Evolutionary conservation across 1,140 invertebrate genomes (phyloP), one percentile per base, ranked within the genome.

Genomic region (Ceratitis capitata): DNA sequence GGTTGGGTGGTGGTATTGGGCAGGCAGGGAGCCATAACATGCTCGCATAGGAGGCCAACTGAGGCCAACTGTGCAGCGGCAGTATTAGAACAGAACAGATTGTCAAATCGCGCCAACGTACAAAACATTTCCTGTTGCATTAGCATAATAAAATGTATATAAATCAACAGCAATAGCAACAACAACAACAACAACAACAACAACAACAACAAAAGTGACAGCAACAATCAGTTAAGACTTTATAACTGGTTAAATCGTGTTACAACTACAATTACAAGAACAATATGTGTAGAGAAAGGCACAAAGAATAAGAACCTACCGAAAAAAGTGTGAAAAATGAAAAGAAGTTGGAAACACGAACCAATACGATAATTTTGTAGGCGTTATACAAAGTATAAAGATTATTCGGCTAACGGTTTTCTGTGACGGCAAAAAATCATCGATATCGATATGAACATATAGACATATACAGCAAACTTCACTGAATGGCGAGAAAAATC

Each of bases 91-190:
- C 51, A 42, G 39, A 78, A 78, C 69, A 45, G 69, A 78, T 78
- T 78, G 69, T 12, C n/a, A 78, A 78, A 45, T n/a, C 69, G 39
- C 39, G n/a, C 39, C 23, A 42, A 45, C 39, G 23, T 19, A 78
- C 69, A 35, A 42, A 78, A 47, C 39, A 78, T 78, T 78, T 78
- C 69, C 69, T 78, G 69, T 78, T 78, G 35, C 7, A 78, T 78
- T 78, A 78, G 45, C 69, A 78, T 78, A 78, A 78, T 45, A 78
- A 26, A 61, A 61, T n/a, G n/a, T n/a, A n/a, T n/a, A n/a, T n/a
- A n/a, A n/a, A n/a, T n/a, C 23, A 61, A 26, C 56, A 61, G 12
- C 23, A 26, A 61, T 26, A 26, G 29, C 23, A 61, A 61, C n/a
- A 61, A 61, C n/a, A 29, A 19, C 23, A 61, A 29, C 56, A 61